Base-by-base conservation (phyloP, 2,797 vertebrate genomes). In the Enoplosus armatus region DNA sequence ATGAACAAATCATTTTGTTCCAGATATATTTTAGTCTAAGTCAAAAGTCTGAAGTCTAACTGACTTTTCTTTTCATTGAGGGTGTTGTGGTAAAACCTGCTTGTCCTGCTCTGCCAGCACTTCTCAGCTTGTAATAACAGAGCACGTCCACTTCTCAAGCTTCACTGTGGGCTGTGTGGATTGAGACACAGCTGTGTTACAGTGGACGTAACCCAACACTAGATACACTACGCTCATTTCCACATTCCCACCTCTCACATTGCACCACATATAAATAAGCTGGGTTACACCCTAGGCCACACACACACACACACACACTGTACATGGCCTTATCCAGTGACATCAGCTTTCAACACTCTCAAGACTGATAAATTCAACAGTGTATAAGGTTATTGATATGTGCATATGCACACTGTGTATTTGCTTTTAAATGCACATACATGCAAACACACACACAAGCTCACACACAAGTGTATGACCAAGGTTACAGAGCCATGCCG, bases 161-260 rank as follows among this genome's bases (percentile, higher is more conserved):
- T 55, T 83, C 67, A 35, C 60, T 58, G 72, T 56, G 14, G 35
- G 64, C 79, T 48, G 53, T 87, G 84, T 77, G 91, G 87, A 90
- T 76, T 85, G 85, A 91, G 90, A 89, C 86, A 88, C 90, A 87
- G 83, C 87, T 89, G 86, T 82, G 80, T 74, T 79, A 83, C 80
- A 79, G 80, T 72, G 62, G 58, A 79, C 14, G 86, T 64, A 91
- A 92, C 89, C 85, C 35, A 82, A 77, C 43, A 80, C 87, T 86
- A 74, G 74, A 77, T 83, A 88, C 83, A 84, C 82, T 74, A 16
- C 9, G 59, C 68, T 90, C 71, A 77, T 84, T 89, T 91, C 83
- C 77, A 86, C 82, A 92, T 89, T 90, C 90, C 90, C 79, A 74
- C 65, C 82, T 90, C 87, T 92, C 76, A 75, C 78, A 85, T 77